Evolutionary conservation across 2,797 vertebrate genomes (phyloP).

Genomic region (Neoniphon sammara): DNA sequence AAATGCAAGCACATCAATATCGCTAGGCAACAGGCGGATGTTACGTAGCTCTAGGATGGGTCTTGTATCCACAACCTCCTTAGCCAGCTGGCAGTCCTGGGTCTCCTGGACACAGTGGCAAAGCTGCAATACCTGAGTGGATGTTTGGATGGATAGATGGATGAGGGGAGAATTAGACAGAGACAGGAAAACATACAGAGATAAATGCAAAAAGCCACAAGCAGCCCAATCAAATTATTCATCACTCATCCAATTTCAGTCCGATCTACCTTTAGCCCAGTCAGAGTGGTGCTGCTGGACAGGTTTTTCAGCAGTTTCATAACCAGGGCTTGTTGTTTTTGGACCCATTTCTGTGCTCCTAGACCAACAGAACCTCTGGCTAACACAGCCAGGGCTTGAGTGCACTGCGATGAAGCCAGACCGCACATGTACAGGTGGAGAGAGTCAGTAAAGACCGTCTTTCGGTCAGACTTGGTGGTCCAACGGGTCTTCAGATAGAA

Average conservation of each 20-base stretch:
- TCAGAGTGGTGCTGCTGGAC: conserved; percentile 79
- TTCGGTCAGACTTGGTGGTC: conserved; percentile 84
- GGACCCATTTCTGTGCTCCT: conserved; percentile 69
- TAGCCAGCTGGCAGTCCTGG: conserved; percentile 81
- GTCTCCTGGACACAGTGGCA: conserved; percentile 89
- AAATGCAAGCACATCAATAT: conserved; percentile 86
- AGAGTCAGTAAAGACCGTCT: conserved; percentile 82
- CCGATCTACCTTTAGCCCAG: conserved; percentile 85
- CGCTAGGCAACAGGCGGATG: conserved; percentile 82
- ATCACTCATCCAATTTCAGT: neutral
- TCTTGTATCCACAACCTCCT: conserved; percentile 69
- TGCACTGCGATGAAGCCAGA: conserved; percentile 83
- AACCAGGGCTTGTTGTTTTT: conserved; percentile 80
- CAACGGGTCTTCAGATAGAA: conserved; percentile 90
- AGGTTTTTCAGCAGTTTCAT: conserved; percentile 77
- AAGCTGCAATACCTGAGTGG: conserved; percentile 82
- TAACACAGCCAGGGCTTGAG: conserved; percentile 79
- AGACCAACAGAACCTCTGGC: conserved; percentile 52
- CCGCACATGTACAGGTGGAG: conserved; percentile 89
- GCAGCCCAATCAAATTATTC: neutral
- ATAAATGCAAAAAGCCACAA: neutral
- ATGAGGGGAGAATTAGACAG: neutral
- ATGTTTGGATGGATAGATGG: neutral
- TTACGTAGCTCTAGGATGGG: conserved; percentile 87
- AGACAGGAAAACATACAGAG: neutral